Percentiles rank a stretch among this genome's conserved stretches.
Evolutionary conservation across 2,888 invertebrate species (phyloP).

Genomic region (Schizotus pectinicornis): DNA sequence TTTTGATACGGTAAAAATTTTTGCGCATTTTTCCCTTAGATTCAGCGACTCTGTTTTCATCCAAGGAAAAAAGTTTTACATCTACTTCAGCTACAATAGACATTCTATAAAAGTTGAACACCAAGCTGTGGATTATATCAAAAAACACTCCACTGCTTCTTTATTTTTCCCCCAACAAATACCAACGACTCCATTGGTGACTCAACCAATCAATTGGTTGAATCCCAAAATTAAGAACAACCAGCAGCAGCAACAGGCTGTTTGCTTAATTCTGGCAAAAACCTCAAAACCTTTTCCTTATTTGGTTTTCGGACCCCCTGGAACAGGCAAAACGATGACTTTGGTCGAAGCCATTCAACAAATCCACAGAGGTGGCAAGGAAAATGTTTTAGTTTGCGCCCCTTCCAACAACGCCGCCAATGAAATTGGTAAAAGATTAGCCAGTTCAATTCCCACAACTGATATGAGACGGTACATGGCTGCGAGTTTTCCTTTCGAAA

Average conservation of each 20-base stretch:
- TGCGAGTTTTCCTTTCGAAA: conserved; percentile 49
- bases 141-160: conserved; percentile 33
- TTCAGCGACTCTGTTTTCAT: conserved; percentile 28
- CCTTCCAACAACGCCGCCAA: conserved; percentile 75
- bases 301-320: conserved; percentile 66
- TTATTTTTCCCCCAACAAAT: conserved; percentile 42
- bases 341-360: conserved; percentile 68
- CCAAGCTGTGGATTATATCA: conserved; percentile 44
- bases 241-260: conserved; percentile 60
- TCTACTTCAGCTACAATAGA: conserved; percentile 49
- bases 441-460: conserved; percentile 44
- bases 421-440: conserved; percentile 63
- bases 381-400: conserved; percentile 66
- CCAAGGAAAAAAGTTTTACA: conserved; percentile 39
- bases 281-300: conserved; percentile 63
- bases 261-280: conserved; percentile 60
- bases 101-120: conserved; percentile 46
- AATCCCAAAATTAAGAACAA: conserved; percentile 55
- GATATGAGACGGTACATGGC: conserved; percentile 58
- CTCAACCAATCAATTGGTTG: conserved; percentile 27
- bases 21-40: conserved; percentile 23
- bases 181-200: background rate
- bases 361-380: conserved; percentile 42
- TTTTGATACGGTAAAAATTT: conserved; percentile 20
- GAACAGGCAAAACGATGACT: conserved; percentile 76